These are phyloP conservation scores for Prunella strophiata DNA, from an alignment of 2,797 vertebrate genomes.

Conservation along the genomic window DNA sequence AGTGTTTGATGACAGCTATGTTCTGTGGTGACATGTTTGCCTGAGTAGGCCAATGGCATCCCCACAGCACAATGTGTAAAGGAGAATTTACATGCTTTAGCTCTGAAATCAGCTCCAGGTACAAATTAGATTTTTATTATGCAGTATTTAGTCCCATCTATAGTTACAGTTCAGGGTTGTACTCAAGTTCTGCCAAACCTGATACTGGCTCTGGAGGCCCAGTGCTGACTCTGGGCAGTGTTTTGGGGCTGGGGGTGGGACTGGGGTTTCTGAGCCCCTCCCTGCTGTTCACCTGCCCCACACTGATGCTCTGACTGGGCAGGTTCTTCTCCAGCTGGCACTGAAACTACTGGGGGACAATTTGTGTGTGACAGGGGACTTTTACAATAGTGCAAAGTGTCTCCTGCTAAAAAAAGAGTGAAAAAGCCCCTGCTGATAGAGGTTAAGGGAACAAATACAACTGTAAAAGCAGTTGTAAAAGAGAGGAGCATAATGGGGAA, in stretches of 20 bases:
- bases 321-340: not conserved
- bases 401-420: not conserved
- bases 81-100: not conserved
- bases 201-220: not conserved
- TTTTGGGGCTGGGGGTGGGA: not conserved
- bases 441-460: not conserved
- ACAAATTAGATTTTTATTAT: not conserved
- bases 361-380: too few relatives aligned
- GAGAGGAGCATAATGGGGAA: not conserved
- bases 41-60: not conserved
- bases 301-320: rapidly evolving
- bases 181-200: not conserved
- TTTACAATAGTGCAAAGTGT: not conserved
- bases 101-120: not conserved
- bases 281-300: not conserved
- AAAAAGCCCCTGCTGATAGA: not conserved
- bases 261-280: not conserved
- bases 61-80: not conserved
- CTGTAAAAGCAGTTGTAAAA: not conserved
- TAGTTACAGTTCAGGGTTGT: not conserved
- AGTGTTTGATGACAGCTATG: not conserved
- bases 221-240: not conserved
- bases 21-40: not conserved
- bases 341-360: not conserved
- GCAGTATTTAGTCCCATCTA: not conserved